Base-by-base conservation (phyloP, 2,888 invertebrate species). In the Myopa tessellatipennis region DNA sequence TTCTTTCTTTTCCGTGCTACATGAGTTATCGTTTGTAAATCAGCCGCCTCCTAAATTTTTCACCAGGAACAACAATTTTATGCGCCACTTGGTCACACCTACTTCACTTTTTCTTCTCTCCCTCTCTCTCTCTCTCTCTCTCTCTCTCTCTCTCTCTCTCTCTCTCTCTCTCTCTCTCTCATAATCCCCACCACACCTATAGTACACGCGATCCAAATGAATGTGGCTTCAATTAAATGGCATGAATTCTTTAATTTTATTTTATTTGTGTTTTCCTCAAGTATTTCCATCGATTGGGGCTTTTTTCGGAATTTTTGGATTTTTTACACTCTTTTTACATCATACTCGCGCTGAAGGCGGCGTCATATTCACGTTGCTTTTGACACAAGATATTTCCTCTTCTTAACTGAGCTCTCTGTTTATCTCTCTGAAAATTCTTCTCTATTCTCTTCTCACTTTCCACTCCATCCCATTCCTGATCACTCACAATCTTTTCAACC, bases 341-440 rank as follows among this genome's bases (percentile, higher is more conserved):
- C 6, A 45, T 3, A 6, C 10, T 45, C 45, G 63, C 63, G 36
- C 16, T 63, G 2, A 12, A 34, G 36, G 63, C 45, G 45, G 10
- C 10, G 45, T 61, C 18, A 14, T 61, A 5, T 2, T 34, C 63
- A 63, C 45, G 45, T 45, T 63, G 36, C 36, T 63, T 26, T 63
- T 63, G 36, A 63, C 63, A 36, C 5, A 36, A 63, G 36, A 63
- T 63, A 63, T 63, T 63, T 63, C 10, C 63, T 63, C 36, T 63
- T 63, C 10, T 45, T 3, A 16, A 63, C 14, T 34, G 26, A 34
- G 58, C 58, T 18, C 55, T 69, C 36, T 38, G 68, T 68, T 18
- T 58, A 60, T 70, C 61, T 60, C 26, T 69, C 40, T 36, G 10
- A 16, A 69, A 16, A 60, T 63, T 45, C 34, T 18, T 50, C 63